Percentiles rank a stretch among this genome's conserved stretches.
Conservation (phyloP, 1,140 invertebrate genomes). For the Apis florea region DNA sequence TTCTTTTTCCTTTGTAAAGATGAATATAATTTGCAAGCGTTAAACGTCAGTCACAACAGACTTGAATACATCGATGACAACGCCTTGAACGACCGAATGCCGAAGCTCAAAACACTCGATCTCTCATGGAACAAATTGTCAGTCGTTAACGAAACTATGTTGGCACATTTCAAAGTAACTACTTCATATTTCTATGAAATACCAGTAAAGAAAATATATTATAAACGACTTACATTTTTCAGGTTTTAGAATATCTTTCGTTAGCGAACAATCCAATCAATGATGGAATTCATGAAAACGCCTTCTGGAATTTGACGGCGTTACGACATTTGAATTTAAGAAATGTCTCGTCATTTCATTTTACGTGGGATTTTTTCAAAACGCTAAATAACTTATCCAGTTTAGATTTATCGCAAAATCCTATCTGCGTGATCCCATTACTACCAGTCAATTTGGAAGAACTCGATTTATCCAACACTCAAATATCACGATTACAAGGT, state of each 20-base stretch:
- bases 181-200: background rate
- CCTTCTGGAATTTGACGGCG: constrained; percentile 68
- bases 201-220: background rate
- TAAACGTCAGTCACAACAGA: constrained; percentile 77
- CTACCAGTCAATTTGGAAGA: constrained; percentile 67
- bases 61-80: constrained; percentile 76
- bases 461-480: constrained; percentile 74
- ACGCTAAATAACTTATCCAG: constrained; percentile 67
- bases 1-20: constrained; percentile 76
- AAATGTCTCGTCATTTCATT: constrained; percentile 70
- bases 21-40: constrained; percentile 70
- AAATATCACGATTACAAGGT: constrained; percentile 63
- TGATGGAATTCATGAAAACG: constrained; percentile 73
- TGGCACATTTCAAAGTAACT: constrained; percentile 76
- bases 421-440: constrained; percentile 69
- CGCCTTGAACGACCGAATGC: constrained; percentile 71
- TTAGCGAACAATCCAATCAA: constrained; percentile 75
- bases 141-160: constrained; percentile 76
- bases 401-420: constrained; percentile 74
- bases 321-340: constrained; percentile 70
- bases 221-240: constrained; percentile 29
- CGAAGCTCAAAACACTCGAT: constrained; percentile 74
- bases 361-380: constrained; percentile 70
- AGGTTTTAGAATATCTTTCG: constrained; percentile 74
- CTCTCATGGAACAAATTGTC: constrained; percentile 74